Conservation (phyloP, 1,140 invertebrate species). For the Coenobita brevimanus region DNA sequence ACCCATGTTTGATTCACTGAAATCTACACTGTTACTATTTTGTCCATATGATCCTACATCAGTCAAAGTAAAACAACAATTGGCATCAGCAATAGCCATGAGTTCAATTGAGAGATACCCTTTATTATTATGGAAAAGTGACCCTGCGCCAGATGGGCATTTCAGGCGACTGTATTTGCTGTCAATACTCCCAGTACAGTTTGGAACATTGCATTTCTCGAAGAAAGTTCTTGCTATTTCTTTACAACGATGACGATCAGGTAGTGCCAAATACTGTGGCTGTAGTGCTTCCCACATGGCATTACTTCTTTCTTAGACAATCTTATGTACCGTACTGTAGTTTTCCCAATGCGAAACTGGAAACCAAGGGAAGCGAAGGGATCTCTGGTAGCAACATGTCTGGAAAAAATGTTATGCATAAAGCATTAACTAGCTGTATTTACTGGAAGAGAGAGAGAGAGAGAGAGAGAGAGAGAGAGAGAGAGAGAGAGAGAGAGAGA, state of each 20-base stretch:
- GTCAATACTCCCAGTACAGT: too few relatives aligned
- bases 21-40: too few relatives aligned
- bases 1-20: constrained; percentile 28
- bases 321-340: background rate
- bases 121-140: too few relatives aligned
- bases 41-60: constrained; percentile 20
- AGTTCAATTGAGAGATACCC: too few relatives aligned
- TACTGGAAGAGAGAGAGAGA: too few relatives aligned
- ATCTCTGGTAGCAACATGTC: constrained; percentile 12
- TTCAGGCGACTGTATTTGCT: constrained; percentile 26
- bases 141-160: constrained; percentile 26
- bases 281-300: background rate
- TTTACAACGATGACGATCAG: constrained; percentile 6
- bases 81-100: constrained; percentile 43
- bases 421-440: background rate
- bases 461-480: background rate
- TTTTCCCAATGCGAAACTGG: constrained; percentile 7
- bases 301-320: background rate
- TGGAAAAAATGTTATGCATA: too few relatives aligned
- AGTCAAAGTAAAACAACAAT: constrained; percentile 22
- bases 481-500: background rate
- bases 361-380: constrained; percentile 21
- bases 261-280: constrained; percentile 1
- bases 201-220: constrained; percentile 14
- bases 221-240: constrained; percentile 22